These are phyloP conservation scores for Ageneiosus marmoratus DNA, from an alignment of 2,113 vertebrate species.

Conservation along the genomic window DNA sequence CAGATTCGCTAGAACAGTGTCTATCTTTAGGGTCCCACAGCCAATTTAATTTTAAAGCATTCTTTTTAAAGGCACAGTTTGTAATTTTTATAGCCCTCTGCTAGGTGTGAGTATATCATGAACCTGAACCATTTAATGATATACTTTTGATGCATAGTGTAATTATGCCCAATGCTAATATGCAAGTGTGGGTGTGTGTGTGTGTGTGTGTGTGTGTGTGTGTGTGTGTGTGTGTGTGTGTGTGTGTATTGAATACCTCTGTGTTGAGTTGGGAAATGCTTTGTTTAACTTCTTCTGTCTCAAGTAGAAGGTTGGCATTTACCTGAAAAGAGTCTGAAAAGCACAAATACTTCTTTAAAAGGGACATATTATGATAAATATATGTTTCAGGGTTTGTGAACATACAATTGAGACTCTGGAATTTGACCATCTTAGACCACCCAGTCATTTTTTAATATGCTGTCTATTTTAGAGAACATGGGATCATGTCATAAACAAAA, in stretches of 20 bases:
- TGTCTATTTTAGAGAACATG: too few species aligned
- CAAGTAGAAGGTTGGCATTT: constrained; percentile 68
- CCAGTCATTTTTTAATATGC: too few species aligned
- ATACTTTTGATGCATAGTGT: not conserved
- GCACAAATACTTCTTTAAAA: not conserved
- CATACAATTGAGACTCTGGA: too few species aligned
- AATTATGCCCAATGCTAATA: not conserved
- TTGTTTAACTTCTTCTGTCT: constrained; percentile 84
- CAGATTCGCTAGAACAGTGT: not conserved
- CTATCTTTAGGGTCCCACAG: not conserved
- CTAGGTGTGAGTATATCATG: not conserved
- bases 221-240: constrained; percentile 12
- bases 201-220: constrained; percentile 1
- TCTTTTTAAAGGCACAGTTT: not conserved
- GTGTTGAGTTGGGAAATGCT: constrained; percentile 83
- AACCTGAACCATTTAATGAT: not conserved
- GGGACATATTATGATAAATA: too few species aligned
- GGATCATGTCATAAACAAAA: too few species aligned
- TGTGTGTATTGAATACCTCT: constrained; percentile 73
- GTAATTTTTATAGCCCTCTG: not conserved
- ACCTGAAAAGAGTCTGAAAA: constrained; percentile 64
- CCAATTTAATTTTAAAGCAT: not conserved
- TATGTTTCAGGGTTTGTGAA: too few species aligned
- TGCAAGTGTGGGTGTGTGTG: too few species aligned
- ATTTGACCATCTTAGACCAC: too few species aligned